phyloP scores from a whole-genome alignment of 2,797 vertebrate species.

The Etheostoma perlongum region DNA sequence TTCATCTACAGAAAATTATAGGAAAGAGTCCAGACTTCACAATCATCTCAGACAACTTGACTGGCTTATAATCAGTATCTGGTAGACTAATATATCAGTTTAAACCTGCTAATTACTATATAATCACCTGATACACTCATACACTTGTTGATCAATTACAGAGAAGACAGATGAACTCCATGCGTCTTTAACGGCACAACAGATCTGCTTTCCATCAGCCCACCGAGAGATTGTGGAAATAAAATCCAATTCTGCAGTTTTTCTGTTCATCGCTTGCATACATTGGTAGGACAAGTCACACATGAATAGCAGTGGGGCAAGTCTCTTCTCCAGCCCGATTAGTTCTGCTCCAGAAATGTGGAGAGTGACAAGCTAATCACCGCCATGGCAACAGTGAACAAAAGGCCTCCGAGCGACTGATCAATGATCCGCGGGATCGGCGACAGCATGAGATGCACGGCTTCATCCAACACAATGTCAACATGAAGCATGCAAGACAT shows the following conservation, averaged over 20 bases:
- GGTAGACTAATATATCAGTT: slow-evolving; percentile 35
- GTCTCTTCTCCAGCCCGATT: slow-evolving; percentile 72
- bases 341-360: slow-evolving; percentile 79
- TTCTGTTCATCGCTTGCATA: slow-evolving; percentile 49
- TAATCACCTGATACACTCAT: slow-evolving; percentile 55
- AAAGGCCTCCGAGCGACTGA: slow-evolving; percentile 61
- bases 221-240: slow-evolving; percentile 34
- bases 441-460: slow-evolving; percentile 24
- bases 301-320: slow-evolving; percentile 52
- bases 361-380: slow-evolving; percentile 77
- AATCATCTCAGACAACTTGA: slow-evolving; percentile 11
- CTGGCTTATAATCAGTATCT: slow-evolving; percentile 21
- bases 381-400: slow-evolving; percentile 25
- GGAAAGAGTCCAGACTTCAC: neutral
- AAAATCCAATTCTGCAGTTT: slow-evolving; percentile 58
- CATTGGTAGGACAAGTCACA: slow-evolving; percentile 65
- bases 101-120: slow-evolving; percentile 56
- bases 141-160: slow-evolving; percentile 59
- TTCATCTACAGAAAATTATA: neutral
- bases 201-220: slow-evolving; percentile 28
- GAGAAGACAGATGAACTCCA: slow-evolving; percentile 55
- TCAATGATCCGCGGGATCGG: slow-evolving; percentile 52
- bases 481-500: slow-evolving; percentile 23
- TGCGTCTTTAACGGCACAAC: slow-evolving; percentile 21
- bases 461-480: slow-evolving; percentile 40